Conservation (phyloP, 1,140 invertebrate genomes). For the Solenopsis invicta region DNA sequence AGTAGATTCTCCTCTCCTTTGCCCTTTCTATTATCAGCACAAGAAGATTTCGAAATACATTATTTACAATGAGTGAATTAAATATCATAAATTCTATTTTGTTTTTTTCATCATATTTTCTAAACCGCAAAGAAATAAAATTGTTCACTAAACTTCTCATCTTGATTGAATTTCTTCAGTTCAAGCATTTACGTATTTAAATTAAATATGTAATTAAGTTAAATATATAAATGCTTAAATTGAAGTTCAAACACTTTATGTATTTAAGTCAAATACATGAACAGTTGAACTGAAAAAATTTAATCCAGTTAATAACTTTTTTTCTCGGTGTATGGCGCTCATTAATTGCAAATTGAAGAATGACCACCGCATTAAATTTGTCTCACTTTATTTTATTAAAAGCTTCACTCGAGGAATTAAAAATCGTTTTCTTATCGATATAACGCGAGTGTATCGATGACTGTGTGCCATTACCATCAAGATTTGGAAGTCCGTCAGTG, state of each 20-base stretch:
- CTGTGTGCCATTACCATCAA: background rate
- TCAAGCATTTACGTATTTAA: too few relatives aligned
- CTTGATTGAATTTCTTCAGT: too few relatives aligned
- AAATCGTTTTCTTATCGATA: background rate
- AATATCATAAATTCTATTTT: background rate
- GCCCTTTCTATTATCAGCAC: background rate
- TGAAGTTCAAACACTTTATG: too few relatives aligned
- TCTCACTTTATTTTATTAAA: background rate
- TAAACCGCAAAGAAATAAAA: too few relatives aligned
- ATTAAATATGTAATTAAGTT: too few relatives aligned
- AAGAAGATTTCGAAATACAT: background rate
- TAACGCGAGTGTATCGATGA: background rate
- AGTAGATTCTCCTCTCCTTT: background rate
- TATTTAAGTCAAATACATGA: too few relatives aligned
- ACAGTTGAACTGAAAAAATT: background rate
- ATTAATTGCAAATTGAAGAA: background rate
- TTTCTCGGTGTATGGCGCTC: background rate
- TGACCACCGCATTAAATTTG: background rate
- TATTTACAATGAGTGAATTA: background rate
- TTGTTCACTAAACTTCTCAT: too few relatives aligned
- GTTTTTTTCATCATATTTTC: background rate
- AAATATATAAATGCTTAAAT: too few relatives aligned
- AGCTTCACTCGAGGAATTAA: background rate
- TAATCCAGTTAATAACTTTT: too few relatives aligned
- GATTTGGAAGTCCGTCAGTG: slow-evolving; percentile 2